Evolutionary conservation across 1,140 invertebrate genomes (phyloP).

Genomic region (Paramacrobiotus metropolitanus): DNA sequence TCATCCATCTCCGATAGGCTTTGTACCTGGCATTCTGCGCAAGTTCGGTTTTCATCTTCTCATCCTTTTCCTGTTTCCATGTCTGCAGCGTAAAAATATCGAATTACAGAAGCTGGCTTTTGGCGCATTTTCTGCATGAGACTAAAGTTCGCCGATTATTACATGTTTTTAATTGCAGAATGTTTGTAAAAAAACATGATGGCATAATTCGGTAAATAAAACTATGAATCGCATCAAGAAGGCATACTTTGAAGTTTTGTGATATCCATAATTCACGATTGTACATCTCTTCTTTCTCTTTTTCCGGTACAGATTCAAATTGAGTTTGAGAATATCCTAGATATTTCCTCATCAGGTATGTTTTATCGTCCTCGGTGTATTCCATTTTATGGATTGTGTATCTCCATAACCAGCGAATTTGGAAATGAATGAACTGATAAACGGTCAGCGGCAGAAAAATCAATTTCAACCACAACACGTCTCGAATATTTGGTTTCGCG

Average conservation of each 20-base stretch:
- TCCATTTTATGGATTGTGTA: constrained; percentile 46
- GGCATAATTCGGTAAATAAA: no score
- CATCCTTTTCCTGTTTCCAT: constrained; percentile 58
- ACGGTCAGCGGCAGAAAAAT: constrained; percentile 48
- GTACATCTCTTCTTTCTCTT: constrained; percentile 45
- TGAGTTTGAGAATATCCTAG: constrained; percentile 36
- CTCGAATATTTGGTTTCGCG: constrained; percentile 44
- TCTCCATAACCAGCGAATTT: constrained; percentile 49
- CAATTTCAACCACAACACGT: constrained; percentile 58
- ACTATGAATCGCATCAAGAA: no score
- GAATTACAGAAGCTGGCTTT: no score
- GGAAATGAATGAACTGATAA: constrained; percentile 40
- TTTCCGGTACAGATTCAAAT: constrained; percentile 41
- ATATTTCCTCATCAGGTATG: constrained; percentile 52
- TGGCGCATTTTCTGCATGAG: no score
- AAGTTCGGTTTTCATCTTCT: constrained; percentile 49
- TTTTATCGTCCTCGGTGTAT: constrained; percentile 53
- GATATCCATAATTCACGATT: constrained; percentile 51
- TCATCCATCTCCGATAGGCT: constrained; percentile 50
- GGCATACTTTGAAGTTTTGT: constrained; percentile 42
- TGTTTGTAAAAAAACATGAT: no score
- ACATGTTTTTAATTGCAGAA: no score
- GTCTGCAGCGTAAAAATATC: no score
- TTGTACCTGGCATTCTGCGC: constrained; percentile 51
- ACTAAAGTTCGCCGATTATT: no score